Evolutionary conservation across 2,888 invertebrate genomes (phyloP).

Genomic region (Lutraria lutraria): DNA sequence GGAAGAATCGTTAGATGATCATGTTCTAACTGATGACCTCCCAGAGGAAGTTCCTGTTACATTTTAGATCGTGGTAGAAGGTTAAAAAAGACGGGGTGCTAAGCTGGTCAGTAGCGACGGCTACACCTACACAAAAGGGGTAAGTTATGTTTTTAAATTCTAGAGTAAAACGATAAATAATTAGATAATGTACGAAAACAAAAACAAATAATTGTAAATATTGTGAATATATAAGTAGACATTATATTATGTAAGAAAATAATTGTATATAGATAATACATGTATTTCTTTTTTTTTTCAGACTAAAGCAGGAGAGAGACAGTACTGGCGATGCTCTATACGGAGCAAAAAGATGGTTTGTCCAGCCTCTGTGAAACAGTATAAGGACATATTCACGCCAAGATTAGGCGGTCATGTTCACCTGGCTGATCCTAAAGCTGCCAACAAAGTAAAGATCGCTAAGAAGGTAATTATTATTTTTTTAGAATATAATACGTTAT

Average conservation of each 20-base stretch:
- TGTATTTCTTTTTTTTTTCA: too few relatives aligned
- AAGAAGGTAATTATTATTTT: too few relatives aligned
- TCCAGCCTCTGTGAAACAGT: not conserved
- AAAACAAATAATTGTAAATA: too few relatives aligned
- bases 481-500: too few relatives aligned
- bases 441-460: too few relatives aligned
- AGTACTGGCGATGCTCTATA: slow-evolving; percentile 42
- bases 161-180: too few relatives aligned
- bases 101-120: slow-evolving; percentile 38
- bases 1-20: slow-evolving; percentile 37
- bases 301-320: slow-evolving; percentile 35
- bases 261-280: too few relatives aligned
- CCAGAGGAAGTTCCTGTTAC: not conserved
- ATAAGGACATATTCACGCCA: not conserved
- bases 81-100: slow-evolving; percentile 33
- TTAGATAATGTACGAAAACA: too few relatives aligned
- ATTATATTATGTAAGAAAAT: too few relatives aligned
- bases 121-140: slow-evolving; percentile 35
- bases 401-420: not conserved
- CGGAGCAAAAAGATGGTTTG: slow-evolving; percentile 16
- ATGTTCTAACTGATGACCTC: slow-evolving; percentile 38
- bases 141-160: not conserved
- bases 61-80: slow-evolving; percentile 39
- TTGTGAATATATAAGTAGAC: too few relatives aligned
- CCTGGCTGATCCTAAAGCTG: too few relatives aligned